Evolutionary conservation across 2,888 invertebrate species (phyloP).

Genomic region (Pseudoips prasinana): DNA sequence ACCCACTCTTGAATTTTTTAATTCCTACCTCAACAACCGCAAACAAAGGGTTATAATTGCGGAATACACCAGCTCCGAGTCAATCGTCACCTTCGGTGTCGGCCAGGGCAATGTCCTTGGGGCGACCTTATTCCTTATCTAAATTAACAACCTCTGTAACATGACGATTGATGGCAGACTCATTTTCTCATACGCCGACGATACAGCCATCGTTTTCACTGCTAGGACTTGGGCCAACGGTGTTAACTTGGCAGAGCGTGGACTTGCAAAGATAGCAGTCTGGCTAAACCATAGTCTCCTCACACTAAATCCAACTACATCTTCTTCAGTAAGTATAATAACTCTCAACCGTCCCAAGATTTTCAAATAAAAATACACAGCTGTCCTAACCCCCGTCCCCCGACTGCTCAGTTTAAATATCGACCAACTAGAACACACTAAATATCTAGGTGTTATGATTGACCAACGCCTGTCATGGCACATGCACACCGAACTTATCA

Average conservation of each 20-base stretch:
- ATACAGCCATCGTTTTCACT: slow-evolving; percentile 5
- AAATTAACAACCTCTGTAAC: slow-evolving; percentile 5
- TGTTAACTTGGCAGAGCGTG: background rate
- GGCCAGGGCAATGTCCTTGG: slow-evolving; percentile 3
- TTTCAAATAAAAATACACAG: slow-evolving; percentile 7
- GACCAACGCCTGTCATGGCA: slow-evolving; percentile 3
- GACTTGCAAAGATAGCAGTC: background rate
- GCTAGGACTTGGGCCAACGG: slow-evolving; percentile 3
- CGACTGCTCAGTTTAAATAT: background rate
- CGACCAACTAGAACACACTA: background rate
- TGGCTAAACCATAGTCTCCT: slow-evolving; percentile 8
- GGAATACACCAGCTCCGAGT: background rate
- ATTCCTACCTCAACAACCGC: background rate
- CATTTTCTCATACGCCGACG: slow-evolving; percentile 7
- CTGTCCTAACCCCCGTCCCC: background rate
- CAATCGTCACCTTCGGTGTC: background rate
- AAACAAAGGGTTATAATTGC: slow-evolving; percentile 1
- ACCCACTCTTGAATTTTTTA: background rate
- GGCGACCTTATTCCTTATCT: slow-evolving; percentile 5
- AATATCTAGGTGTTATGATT: slow-evolving; percentile 2
- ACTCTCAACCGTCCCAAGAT: slow-evolving; percentile 3
- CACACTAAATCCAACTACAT: slow-evolving; percentile 12
- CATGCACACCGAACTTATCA: background rate
- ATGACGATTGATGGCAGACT: background rate
- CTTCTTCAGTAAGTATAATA: slow-evolving; percentile 3